These are phyloP conservation scores for Hirtodrosophila duncani DNA, from an alignment of 2,888 invertebrate genomes.

Conservation along the genomic window DNA sequence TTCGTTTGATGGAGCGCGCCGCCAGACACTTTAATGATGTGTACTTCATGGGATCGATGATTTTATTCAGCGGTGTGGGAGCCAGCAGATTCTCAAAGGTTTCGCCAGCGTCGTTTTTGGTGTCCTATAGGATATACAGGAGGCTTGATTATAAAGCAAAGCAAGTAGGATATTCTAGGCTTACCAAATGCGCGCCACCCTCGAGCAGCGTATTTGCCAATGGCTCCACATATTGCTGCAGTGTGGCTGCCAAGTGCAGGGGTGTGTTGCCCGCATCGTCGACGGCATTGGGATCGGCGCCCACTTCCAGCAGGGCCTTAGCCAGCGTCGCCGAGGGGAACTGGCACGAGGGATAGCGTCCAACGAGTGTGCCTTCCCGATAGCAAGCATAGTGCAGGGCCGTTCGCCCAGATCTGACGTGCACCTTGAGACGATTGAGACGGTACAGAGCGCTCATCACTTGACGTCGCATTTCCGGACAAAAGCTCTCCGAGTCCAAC, in stretches of 20 bases:
- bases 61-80: constrained; percentile 82
- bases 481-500: constrained; percentile 81
- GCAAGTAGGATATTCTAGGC: neutral
- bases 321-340: constrained; percentile 86
- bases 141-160: neutral
- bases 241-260: constrained; percentile 89
- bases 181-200: constrained; percentile 84
- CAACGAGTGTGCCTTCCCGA: constrained; percentile 85
- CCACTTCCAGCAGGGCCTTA: constrained; percentile 87
- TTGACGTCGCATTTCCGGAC: constrained; percentile 79
- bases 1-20: constrained; percentile 87
- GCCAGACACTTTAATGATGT: constrained; percentile 91
- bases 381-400: constrained; percentile 91
- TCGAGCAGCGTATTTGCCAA: constrained; percentile 86
- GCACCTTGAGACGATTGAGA: constrained; percentile 85
- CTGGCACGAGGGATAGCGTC: constrained; percentile 84
- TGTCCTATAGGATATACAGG: constrained; percentile 76
- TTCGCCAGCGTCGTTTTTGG: constrained; percentile 86
- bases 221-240: constrained; percentile 84
- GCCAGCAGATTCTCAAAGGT: constrained; percentile 86
- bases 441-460: constrained; percentile 87
- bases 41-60: constrained; percentile 87
- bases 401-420: constrained; percentile 83
- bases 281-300: constrained; percentile 87
- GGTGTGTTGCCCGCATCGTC: constrained; percentile 93